A percentile compares a stretch with the other conserved stretches of the same genome.
Evolutionary conservation across 1,140 invertebrate species (phyloP).

Genomic region (Reticulitermes speratus): DNA sequence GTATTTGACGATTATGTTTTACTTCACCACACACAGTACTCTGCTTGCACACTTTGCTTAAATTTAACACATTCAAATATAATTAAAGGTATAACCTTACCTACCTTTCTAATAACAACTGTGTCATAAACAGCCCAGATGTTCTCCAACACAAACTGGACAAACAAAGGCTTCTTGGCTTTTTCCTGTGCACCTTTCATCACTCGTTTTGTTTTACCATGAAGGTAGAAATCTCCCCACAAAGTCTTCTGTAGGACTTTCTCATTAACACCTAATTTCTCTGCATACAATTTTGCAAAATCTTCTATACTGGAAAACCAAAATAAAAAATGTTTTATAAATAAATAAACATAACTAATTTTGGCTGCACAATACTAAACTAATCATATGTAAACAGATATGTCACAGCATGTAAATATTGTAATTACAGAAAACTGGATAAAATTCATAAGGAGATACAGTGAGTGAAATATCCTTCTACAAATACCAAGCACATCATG

Average conservation of each 20-base stretch:
- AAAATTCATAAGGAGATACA: too few relatives aligned
- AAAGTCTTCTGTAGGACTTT: constrained; percentile 72
- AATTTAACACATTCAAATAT: not conserved
- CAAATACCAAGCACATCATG: too few relatives aligned
- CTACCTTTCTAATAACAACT: constrained; percentile 64
- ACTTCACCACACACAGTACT: constrained; percentile 29
- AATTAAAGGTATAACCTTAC: constrained; percentile 24
- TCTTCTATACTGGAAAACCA: constrained; percentile 59
- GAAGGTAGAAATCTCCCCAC: constrained; percentile 96
- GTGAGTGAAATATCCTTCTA: too few relatives aligned
- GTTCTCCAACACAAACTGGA: constrained; percentile 93
- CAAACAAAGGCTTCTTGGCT: constrained; percentile 94
- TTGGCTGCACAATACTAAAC: too few relatives aligned
- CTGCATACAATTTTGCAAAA: constrained; percentile 84
- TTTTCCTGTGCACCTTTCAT: constrained; percentile 90
- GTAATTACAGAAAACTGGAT: too few relatives aligned
- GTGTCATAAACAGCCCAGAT: constrained; percentile 91
- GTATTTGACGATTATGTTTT: not conserved
- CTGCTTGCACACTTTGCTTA: too few relatives aligned
- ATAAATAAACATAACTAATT: not conserved
- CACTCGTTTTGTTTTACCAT: constrained; percentile 82
- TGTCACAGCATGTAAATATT: too few relatives aligned
- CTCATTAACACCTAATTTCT: constrained; percentile 72
- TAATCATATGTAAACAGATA: too few relatives aligned
- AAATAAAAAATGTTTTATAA: not conserved